Conservation (phyloP, 2,888 invertebrate genomes). For the Parasteatoda lunata region DNA sequence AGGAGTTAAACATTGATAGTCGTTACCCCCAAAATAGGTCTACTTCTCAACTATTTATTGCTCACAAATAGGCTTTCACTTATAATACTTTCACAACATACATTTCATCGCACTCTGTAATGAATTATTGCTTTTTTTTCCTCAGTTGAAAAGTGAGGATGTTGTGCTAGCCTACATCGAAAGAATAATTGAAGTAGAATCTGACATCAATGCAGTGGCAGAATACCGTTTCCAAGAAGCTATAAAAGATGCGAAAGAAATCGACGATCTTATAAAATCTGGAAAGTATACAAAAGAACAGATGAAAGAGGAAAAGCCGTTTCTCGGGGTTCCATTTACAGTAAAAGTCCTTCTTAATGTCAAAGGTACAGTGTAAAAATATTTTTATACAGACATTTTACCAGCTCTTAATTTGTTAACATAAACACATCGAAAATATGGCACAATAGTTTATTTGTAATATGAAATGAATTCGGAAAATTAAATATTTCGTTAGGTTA, state of each 20-base stretch:
- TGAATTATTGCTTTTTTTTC: background rate
- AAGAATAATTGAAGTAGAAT: conserved; percentile 85
- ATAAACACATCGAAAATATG: too few relatives aligned
- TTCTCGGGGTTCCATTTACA: conserved; percentile 92
- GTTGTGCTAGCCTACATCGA: conserved; percentile 84
- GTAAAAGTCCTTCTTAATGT: conserved; percentile 90
- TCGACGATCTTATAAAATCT: conserved; percentile 82
- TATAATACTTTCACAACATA: too few relatives aligned
- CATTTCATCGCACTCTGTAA: too few relatives aligned
- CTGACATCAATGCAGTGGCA: conserved; percentile 86
- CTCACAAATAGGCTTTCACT: too few relatives aligned
- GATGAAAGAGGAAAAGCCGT: conserved; percentile 80
- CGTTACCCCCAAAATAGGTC: too few relatives aligned
- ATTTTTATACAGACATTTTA: too few relatives aligned
- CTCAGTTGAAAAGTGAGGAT: conserved; percentile 78
- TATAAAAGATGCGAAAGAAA: conserved; percentile 82
- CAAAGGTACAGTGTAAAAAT: conserved; percentile 78
- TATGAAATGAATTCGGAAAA: too few relatives aligned
- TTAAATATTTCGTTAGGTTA: too few relatives aligned
- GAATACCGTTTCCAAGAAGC: conserved; percentile 86
- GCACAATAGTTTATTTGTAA: too few relatives aligned
- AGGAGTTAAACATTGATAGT: too few relatives aligned
- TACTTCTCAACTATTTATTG: too few relatives aligned
- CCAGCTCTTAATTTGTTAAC: too few relatives aligned
- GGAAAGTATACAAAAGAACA: conserved; percentile 79